A percentile compares a stretch with the other conserved stretches of the same genome.
Evolutionary conservation across 2,113 vertebrate species (phyloP).

Genomic region (Pao palembangensis): DNA sequence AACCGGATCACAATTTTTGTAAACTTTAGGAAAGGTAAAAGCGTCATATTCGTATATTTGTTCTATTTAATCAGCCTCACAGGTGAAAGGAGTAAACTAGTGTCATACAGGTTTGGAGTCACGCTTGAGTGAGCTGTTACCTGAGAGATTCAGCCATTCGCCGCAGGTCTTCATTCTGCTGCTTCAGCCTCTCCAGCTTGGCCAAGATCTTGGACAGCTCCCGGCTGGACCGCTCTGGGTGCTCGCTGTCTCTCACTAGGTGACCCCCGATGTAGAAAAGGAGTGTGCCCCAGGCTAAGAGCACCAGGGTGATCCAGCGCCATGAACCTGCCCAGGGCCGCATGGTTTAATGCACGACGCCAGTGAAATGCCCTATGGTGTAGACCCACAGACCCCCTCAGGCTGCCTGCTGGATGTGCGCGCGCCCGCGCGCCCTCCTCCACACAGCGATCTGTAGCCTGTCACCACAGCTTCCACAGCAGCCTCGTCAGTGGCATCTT

Average conservation of each 20-base stretch:
- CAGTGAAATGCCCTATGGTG: conserved; percentile 36
- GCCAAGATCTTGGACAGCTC: conserved; percentile 97
- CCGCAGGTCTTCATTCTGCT: conserved; percentile 97
- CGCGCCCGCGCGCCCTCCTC: conserved; percentile 10
- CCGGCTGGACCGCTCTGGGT: conserved; percentile 91
- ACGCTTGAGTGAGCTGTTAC: conserved; percentile 58
- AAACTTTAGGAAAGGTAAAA: no score
- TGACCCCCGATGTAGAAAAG: conserved; percentile 98
- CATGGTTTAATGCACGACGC: conserved; percentile 81
- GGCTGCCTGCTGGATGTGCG: conserved; percentile 38
- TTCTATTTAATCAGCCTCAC: no score
- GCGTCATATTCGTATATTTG: no score
- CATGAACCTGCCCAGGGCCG: conserved; percentile 98
- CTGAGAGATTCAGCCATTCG: conserved; percentile 97
- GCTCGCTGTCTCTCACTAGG: conserved; percentile 94
- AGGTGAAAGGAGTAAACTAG: no score
- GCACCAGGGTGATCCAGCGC: conserved; percentile 99
- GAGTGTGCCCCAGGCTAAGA: conserved; percentile 96
- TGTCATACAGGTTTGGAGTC: no score
- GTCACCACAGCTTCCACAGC: conserved; percentile 64
- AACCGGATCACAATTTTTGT: no score
- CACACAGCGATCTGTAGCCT: conserved; percentile 20
- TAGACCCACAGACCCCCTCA: conserved; percentile 40
- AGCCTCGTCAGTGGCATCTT: conserved; percentile 54
- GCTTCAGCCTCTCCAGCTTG: conserved; percentile 96